Percentiles rank a stretch among this genome's conserved stretches.
Evolutionary conservation across 2,113 vertebrate genomes (phyloP).

Genomic region (Toxostoma redivivum): DNA sequence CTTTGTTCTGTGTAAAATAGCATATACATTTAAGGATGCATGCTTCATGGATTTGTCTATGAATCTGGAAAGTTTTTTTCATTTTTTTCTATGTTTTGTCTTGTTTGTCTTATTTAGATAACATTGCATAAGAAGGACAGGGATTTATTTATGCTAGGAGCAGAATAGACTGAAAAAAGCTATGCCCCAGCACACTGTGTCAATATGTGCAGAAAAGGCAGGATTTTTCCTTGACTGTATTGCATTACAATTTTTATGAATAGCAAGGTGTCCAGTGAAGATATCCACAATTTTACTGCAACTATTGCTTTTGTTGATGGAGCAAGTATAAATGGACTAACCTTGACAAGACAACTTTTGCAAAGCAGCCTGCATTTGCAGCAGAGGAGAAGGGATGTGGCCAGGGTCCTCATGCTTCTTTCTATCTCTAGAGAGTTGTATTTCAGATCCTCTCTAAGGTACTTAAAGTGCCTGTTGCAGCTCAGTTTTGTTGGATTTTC

Average conservation of each 20-base stretch:
- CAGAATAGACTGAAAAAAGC: not conserved
- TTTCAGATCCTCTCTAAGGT: not conserved
- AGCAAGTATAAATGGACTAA: not conserved
- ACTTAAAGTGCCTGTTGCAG: not conserved
- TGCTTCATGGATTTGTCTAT: not conserved
- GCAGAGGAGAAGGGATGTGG: not conserved
- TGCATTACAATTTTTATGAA: not conserved
- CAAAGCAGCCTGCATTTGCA: not conserved
- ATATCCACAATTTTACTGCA: not conserved
- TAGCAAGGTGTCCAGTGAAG: not conserved
- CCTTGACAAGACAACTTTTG: not conserved
- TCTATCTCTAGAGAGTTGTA: not conserved
- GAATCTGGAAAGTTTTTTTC: not conserved
- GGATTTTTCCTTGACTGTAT: not conserved
- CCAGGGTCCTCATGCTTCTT: not conserved
- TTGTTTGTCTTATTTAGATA: not conserved
- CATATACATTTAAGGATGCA: not conserved
- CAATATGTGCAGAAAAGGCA: not conserved
- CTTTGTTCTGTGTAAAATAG: not conserved
- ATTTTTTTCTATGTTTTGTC: not conserved
- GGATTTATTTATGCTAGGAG: not conserved
- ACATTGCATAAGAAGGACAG: not conserved
- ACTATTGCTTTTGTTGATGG: not conserved
- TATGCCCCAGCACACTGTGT: not conserved
- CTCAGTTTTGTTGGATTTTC: not conserved